Evolutionary conservation across 1,140 invertebrate species (phyloP).

Genomic region (Neodiprion lecontei): DNA sequence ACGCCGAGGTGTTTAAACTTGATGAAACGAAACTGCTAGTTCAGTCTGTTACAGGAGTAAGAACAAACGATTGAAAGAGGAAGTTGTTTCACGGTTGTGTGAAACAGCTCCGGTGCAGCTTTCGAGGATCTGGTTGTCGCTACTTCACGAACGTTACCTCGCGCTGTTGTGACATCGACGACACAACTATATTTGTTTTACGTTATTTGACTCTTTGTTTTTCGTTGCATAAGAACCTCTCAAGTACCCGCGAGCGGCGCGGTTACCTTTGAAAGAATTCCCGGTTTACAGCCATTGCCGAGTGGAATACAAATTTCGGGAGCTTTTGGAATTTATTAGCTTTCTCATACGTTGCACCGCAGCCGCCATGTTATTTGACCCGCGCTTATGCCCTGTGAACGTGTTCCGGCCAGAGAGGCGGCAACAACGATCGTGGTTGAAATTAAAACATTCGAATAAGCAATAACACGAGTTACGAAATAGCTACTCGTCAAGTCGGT

Average conservation of each 20-base stretch:
- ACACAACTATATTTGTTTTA: background rate
- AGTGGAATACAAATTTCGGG: background rate
- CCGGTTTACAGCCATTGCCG: background rate
- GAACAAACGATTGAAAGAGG: no score
- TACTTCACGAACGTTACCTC: no score
- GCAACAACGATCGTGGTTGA: background rate
- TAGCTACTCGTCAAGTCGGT: background rate
- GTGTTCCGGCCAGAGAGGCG: background rate
- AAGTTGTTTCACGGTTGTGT: no score
- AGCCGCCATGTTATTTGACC: no score
- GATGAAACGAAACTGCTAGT: no score
- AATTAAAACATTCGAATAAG: background rate
- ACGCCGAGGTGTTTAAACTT: no score
- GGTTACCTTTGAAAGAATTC: background rate
- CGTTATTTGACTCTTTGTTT: background rate
- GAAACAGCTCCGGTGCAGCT: no score
- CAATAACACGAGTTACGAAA: background rate
- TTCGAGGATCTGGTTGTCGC: no score
- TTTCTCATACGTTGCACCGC: background rate
- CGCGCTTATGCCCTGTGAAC: background rate
- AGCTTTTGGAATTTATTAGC: background rate
- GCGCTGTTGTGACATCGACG: background rate
- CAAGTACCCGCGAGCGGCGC: background rate
- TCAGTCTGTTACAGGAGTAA: no score
- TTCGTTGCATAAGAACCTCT: background rate